phyloP scores from a whole-genome alignment of 2,113 vertebrate genomes.

The Notechis scutatus region DNA sequence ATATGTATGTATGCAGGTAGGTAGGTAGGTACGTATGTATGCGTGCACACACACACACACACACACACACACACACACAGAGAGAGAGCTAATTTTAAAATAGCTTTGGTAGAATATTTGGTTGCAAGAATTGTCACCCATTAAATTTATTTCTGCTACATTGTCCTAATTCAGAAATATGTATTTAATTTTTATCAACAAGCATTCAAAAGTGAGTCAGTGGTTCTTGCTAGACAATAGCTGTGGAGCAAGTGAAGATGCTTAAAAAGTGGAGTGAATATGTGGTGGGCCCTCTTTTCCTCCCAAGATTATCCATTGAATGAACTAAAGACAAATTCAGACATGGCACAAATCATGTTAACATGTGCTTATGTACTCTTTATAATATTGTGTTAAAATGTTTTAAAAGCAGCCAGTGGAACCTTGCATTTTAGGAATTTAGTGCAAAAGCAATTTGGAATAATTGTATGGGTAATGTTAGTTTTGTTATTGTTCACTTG shows the following conservation, averaged over 20 bases:
- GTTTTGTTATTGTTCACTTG: background rate
- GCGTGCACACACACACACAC: background rate
- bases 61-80: background rate
- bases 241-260: background rate
- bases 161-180: background rate
- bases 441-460: slow-evolving; percentile 1
- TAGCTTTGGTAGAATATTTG: background rate
- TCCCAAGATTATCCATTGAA: background rate
- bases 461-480: background rate
- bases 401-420: slow-evolving; percentile 9
- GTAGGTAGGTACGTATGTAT: accelerated
- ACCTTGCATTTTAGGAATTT: background rate
- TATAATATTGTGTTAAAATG: background rate
- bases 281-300: background rate
- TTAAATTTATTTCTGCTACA: background rate
- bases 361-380: background rate
- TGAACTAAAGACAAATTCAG: background rate
- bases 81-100: accelerated
- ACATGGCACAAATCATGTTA: background rate
- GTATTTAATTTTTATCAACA: background rate
- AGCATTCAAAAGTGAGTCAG: background rate
- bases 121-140: background rate
- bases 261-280: background rate
- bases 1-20: background rate
- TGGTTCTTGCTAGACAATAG: background rate